Evolutionary conservation across 2,797 vertebrate species (phyloP), one percentile per base, ranked within the genome.

Genomic region (Synaphobranchus kaupii): DNA sequence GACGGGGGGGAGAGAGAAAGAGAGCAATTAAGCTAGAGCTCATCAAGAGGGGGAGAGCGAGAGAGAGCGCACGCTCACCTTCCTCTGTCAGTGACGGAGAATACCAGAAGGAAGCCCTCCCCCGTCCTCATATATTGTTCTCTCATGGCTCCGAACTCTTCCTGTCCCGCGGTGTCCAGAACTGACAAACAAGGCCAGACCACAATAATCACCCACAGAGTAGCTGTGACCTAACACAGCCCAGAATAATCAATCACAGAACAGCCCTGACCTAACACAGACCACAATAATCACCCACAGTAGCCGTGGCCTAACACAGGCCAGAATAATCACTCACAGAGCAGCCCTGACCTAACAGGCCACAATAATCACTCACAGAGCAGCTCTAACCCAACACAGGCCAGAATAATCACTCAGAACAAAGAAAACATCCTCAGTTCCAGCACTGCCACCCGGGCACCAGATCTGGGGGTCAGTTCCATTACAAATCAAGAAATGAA

Each of bases 101-200:
- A 99, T 91, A 99, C 99, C 63, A 99, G 96, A 92, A 99, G 96
- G 96, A 99, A 99, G 63, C 99, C 99, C 92, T 99, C 99, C 87
- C 99, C 99, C 87, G 99, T 99, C 94, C 98, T 96, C 99, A 99
- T 99, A 95, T 99, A 99, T 93, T 99, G 98, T 87, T 99, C 98
- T 95, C 98, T 96, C 98, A 99, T 99, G 89, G 98, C 98, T 95
- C 98, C 98, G 91, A 99, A 99, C 94, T 99, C 98, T 96, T 99
- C 98, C 96, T 99, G 98, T 91, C 98, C 98, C 86, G 98, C 98
- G 90, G 99, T 99, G 96, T 99, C 98, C 93, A 99, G 95, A 94
- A 99, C 99, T 99, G 90, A 90, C 91, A 93, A 86, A 94, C 73
- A 93, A 83, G 56, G 60, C 44, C 52, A 66, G 81, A 31, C 68